Evolutionary conservation across 2,113 vertebrate genomes (phyloP), one percentile per base, ranked within the genome.

Genomic region (Ceyx melanurus): DNA sequence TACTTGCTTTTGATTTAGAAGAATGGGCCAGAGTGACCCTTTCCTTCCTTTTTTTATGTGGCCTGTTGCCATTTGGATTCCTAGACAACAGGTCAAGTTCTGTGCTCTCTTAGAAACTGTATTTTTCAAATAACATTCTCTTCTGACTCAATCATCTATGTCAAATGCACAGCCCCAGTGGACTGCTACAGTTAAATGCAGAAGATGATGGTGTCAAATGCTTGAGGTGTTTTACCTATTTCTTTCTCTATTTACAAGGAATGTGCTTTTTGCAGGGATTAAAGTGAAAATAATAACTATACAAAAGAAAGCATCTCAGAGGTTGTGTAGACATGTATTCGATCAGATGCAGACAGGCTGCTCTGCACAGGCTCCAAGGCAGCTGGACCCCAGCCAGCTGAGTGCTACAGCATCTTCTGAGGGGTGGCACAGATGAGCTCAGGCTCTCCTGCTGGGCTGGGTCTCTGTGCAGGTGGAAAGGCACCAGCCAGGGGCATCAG

Each of bases 401-500:
- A 90, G 37, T 2, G 2, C n/a, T 45, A 9, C 2, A 40, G 20
- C 57, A 28, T 68, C 87, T 68, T 81, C 53, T 54, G 48, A 78
- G 40, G 8, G 57, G 66, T 0, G 2, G 29, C 51, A 77, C 37
- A 29, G 86, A 37, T 0, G 23, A 74, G 66, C 57, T 81, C 57
- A 67, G 91, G 37, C 54, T 82, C 35, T 79, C n/a, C n/a, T 60
- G 45, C n/a, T 3, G 1, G n/a, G 15, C 46, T 74, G 86, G 68
- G 54, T 89, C 16, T 0, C 26, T 2, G 1, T 0, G 0, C 26
- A 40, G 12, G 15, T 65, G 66, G 51, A 58, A 71, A 28, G 42
- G 29, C 65, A 92, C 13, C 53, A 72, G 64, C 46, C 65, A 72
- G 66, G 62, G 50, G 50, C 75, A 86, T 35, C 26, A 16, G 70